Evolutionary conservation across 1,140 invertebrate species (phyloP).

Genomic region (Bemisia tabaci): DNA sequence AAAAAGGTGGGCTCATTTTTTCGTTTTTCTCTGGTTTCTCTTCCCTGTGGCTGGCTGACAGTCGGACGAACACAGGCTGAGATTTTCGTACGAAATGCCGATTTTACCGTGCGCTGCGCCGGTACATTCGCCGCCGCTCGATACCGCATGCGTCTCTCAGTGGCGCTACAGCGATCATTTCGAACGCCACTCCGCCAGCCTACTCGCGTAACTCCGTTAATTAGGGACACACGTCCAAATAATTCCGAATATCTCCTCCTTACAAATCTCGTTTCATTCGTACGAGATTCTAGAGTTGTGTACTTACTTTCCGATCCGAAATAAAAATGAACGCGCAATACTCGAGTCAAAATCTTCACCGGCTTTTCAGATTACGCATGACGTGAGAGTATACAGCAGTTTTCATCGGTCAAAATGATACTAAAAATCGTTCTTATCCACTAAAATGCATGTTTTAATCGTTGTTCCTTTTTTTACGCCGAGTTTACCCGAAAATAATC

Average conservation of each 20-base stretch:
- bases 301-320: neutral
- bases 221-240: neutral
- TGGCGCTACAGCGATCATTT: neutral
- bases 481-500: too few relatives aligned
- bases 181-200: neutral
- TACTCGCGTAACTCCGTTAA: neutral
- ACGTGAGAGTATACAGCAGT: too few relatives aligned
- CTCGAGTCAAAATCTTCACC: neutral
- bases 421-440: neutral
- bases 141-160: neutral
- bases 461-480: too few relatives aligned
- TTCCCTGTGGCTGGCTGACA: too few relatives aligned
- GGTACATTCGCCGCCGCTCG: neutral
- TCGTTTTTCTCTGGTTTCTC: neutral
- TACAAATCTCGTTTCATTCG: neutral
- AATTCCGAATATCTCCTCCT: neutral
- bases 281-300: too few relatives aligned
- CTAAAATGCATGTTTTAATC: neutral
- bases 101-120: neutral
- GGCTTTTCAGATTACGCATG: neutral
- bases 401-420: neutral
- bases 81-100: too few relatives aligned
- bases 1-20: neutral
- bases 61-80: too few relatives aligned
- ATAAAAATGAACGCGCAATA: neutral